Conservation (phyloP, 2,113 vertebrate species). For the Laticauda laticaudata region DNA sequence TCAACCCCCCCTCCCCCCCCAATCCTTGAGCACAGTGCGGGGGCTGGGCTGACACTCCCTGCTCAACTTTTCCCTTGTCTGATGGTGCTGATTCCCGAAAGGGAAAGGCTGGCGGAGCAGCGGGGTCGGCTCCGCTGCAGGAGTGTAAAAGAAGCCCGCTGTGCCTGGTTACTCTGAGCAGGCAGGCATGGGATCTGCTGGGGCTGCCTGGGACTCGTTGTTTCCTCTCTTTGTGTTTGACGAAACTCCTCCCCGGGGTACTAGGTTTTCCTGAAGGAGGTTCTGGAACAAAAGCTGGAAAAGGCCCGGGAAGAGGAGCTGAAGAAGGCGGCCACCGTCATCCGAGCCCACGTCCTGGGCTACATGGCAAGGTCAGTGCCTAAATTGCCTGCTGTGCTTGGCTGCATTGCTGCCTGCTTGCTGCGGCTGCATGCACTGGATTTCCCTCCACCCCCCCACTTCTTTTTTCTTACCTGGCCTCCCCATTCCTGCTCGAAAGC, state of each 20-base stretch:
- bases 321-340: slow-evolving; percentile 85
- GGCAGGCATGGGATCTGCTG: slow-evolving; percentile 41
- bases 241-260: slow-evolving; percentile 64
- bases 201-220: slow-evolving; percentile 59
- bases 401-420: slow-evolving; percentile 10
- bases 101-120: slow-evolving; percentile 6
- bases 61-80: slow-evolving; percentile 39
- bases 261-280: slow-evolving; percentile 93
- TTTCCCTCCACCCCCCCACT: slow-evolving; percentile 23
- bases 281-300: slow-evolving; percentile 92
- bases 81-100: not conserved
- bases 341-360: slow-evolving; percentile 90
- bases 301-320: slow-evolving; percentile 85
- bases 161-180: not conserved
- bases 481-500: not conserved
- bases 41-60: slow-evolving; percentile 22
- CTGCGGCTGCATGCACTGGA: slow-evolving; percentile 15
- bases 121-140: not conserved
- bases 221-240: slow-evolving; percentile 72
- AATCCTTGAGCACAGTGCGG: slow-evolving; percentile 60
- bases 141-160: slow-evolving; percentile 14
- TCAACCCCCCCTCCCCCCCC: slow-evolving; percentile 30
- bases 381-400: slow-evolving; percentile 28
- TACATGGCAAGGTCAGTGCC: slow-evolving; percentile 86
- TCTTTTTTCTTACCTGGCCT: not conserved